Evolutionary conservation across 1,140 invertebrate species (phyloP), one percentile per base, ranked within the genome.

Genomic region (Streblospio benedicti): DNA sequence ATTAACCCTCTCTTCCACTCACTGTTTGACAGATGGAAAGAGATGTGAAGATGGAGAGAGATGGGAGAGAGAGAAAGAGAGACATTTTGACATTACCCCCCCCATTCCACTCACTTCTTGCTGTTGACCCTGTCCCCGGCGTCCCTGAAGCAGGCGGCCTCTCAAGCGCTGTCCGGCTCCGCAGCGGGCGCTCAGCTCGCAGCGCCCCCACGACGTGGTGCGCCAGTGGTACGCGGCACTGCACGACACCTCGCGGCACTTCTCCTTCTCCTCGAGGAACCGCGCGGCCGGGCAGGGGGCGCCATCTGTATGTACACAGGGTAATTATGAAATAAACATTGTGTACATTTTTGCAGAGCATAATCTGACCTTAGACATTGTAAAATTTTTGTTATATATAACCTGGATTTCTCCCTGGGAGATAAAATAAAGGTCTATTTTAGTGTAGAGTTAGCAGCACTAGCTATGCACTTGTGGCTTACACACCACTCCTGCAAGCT

Each of bases 151-250:
- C 60, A 62, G 27, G 25, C n/a, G 25, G 51, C 43, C 16, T 57
- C 55, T 16, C 60, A 31, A 20, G 54, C 57, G 60, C 9, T 32
- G 16, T 18, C 60, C 60, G 1, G 16, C 4, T 16, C 60, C 60
- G 41, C 60, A 62, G 0, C 45, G 18, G 41, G 27, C 60, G 25
- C 23, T 9, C 16, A 35, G 25, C 14, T 25, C 27, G 23, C 54
- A 62, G 3, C n/a, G 4, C 6, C 27, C 32, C 55, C 60, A 57
- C 18, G 6, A 4, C 4, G 41, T 50, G n/a, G 47, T 30, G 5
- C 28, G 30, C 60, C 60, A 62, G 41, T 58, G 28, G 27, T 62
- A 62, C 14, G 53, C 57, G 54, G 28, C 9, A n/a, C n/a, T n/a
- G 18, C 47, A 51, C 1, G 28, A 35, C 12, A 51, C 27, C 23